These are phyloP conservation scores for Pandemis cinnamomeana DNA, from an alignment of 2,888 invertebrate genomes.

Conservation along the genomic window DNA sequence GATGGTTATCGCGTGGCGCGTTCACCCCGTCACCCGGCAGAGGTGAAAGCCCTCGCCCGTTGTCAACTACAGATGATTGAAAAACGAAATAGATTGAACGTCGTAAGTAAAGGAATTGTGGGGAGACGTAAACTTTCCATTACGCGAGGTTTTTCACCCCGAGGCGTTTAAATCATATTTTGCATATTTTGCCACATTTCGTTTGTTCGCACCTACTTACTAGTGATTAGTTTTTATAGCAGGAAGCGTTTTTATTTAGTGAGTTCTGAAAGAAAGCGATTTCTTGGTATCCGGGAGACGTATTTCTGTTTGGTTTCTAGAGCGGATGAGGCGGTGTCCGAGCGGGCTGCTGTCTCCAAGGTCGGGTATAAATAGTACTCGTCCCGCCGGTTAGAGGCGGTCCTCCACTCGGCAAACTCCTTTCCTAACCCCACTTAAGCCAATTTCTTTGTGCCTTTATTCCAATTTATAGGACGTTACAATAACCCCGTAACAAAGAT, in stretches of 20 bases:
- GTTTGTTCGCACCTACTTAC: conserved; percentile 28
- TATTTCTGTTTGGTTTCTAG: conserved; percentile 36
- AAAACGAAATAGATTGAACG: conserved; percentile 41
- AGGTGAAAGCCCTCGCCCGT: conserved; percentile 58
- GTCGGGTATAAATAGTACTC: conserved; percentile 51
- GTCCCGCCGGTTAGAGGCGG: conserved; percentile 43
- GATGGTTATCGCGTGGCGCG: conserved; percentile 32
- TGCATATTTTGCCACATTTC: conserved; percentile 16
- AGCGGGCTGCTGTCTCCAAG: conserved; percentile 31
- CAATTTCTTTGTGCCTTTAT: conserved; percentile 23
- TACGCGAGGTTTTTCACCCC: conserved; percentile 42
- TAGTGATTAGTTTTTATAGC: conserved; percentile 27
- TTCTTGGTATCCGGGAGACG: conserved; percentile 4
- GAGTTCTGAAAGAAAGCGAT: conserved; percentile 26
- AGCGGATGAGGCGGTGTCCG: conserved; percentile 28
- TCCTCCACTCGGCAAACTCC: conserved; percentile 25
- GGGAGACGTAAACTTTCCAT: conserved; percentile 38
- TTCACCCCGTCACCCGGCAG: conserved; percentile 40
- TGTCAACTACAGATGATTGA: conserved; percentile 42
- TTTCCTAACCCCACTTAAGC: conserved; percentile 19
- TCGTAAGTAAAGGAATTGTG: conserved; percentile 24
- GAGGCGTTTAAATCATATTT: conserved; percentile 26
- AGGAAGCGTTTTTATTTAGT: conserved; percentile 28
- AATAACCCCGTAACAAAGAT: conserved; percentile 1
- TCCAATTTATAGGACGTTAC: conserved; percentile 15